These are phyloP conservation scores for Hestina assimilis DNA, from an alignment of 1,140 invertebrate genomes.

Conservation along the genomic window DNA sequence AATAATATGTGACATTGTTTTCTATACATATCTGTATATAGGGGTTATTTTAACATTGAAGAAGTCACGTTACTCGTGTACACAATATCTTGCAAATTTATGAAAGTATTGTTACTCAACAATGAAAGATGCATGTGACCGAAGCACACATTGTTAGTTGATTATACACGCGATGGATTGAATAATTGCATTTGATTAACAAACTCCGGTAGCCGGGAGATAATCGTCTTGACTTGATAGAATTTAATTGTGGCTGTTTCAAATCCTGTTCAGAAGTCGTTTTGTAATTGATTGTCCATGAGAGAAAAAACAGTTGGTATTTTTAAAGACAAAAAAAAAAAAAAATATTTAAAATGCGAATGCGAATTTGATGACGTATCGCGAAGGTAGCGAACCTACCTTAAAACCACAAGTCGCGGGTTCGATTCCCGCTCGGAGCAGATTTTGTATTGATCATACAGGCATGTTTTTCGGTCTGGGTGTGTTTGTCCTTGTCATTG, in stretches of 20 bases:
- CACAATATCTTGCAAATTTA: conserved; percentile 32
- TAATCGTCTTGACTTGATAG: neutral
- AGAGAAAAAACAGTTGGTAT: too few relatives aligned
- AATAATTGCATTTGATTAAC: conserved; percentile 25
- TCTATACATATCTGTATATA: neutral
- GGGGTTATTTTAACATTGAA: conserved; percentile 8
- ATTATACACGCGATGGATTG: conserved; percentile 25
- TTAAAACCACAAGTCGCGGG: too few relatives aligned
- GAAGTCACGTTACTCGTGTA: conserved; percentile 15
- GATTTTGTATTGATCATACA: too few relatives aligned
- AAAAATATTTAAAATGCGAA: too few relatives aligned
- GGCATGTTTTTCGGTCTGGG: too few relatives aligned
- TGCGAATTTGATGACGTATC: too few relatives aligned
- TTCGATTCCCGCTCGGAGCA: too few relatives aligned
- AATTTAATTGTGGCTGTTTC: neutral
- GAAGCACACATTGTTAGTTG: conserved; percentile 19
- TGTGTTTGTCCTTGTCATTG: too few relatives aligned
- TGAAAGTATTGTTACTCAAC: conserved; percentile 36
- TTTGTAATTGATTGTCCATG: too few relatives aligned
- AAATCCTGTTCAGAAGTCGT: neutral
- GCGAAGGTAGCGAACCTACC: too few relatives aligned
- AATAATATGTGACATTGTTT: neutral
- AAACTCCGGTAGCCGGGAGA: neutral
- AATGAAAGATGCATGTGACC: conserved; percentile 29
- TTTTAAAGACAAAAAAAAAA: too few relatives aligned